These are phyloP conservation scores for Plebejus melissa DNA, from an alignment of 2,888 invertebrate species.

Conservation along the genomic window DNA sequence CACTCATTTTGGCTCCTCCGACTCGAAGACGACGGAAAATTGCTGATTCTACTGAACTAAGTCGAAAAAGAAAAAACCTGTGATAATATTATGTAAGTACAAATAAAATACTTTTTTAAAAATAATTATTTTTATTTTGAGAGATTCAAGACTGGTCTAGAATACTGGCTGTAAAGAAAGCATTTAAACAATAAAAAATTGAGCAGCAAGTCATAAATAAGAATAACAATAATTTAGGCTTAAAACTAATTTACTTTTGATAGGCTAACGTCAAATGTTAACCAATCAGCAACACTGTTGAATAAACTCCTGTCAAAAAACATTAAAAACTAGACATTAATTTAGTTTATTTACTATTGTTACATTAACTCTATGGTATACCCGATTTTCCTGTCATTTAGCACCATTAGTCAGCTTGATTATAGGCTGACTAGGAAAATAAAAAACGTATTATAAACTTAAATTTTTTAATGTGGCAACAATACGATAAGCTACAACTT, in stretches of 20 bases:
- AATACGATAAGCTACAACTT: background rate
- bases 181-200: conserved; percentile 29
- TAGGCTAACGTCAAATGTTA: background rate
- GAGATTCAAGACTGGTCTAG: conserved; percentile 29
- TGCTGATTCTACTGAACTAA: background rate
- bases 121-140: background rate
- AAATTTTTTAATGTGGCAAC: background rate
- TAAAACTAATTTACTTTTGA: background rate
- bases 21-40: no score
- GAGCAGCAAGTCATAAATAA: conserved; percentile 6
- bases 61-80: background rate
- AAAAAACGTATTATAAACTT: background rate
- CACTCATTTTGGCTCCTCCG: background rate
- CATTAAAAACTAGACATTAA: background rate
- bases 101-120: background rate
- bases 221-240: conserved; percentile 10
- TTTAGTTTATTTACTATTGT: conserved; percentile 32
- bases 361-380: conserved; percentile 48
- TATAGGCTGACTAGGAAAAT: conserved; percentile 19
- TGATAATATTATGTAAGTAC: background rate
- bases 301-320: background rate
- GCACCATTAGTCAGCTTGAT: conserved; percentile 66
- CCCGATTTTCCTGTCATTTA: conserved; percentile 47
- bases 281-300: background rate
- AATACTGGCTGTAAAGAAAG: conserved; percentile 52